Base-by-base conservation (phyloP, 2,888 invertebrate genomes). In the Cordilura impudica region DNA sequence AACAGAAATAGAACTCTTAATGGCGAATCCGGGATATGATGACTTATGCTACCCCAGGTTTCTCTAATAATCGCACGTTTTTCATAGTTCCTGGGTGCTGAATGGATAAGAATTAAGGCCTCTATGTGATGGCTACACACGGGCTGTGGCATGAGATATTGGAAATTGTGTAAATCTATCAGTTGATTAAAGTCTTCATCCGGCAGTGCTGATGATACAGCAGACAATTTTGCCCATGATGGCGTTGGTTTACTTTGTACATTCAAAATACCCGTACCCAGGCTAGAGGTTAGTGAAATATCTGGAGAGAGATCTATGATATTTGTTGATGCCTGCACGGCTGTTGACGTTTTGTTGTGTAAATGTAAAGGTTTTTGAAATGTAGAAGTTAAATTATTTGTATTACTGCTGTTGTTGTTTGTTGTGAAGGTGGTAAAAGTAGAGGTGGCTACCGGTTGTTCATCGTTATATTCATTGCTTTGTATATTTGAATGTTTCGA, bases 21-120 rank as follows among this genome's bases (percentile, higher is more conserved):
- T 0, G 91, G 89, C 8, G 92, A 78, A 0, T 65, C 79, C 1
- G 47, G 39, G 0, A 49, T 70, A 31, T 79, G 79, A 89, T 88
- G 0, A 90, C 88, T 76, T 39, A 78, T 72, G 29, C 80, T 81
- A n/a, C 94, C 96, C 96, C 95, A 96, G 0, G 95, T 95, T 70
- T 92, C 91, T 4, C 96, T 91, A 65, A 96, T 95, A 0, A 92
- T 87, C 60, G 90, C 90, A n/a, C 96, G 91, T 80, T 94, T 93
- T 16, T 91, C 91, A 19, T 89, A 87, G 86, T 96, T 94, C 4
- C 83, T 87, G 0, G 95, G 94, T 0, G 94, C 93, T 0, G 95
- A 94, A 83, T 94, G 93, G 2, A 94, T 91, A 26, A 94, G 90
- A 74, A 95, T 91, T 18, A 95, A 89, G 8, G 94, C 89, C 72